Evolutionary conservation across 1,140 invertebrate genomes (phyloP).

Genomic region (Steinernema feltiae): DNA sequence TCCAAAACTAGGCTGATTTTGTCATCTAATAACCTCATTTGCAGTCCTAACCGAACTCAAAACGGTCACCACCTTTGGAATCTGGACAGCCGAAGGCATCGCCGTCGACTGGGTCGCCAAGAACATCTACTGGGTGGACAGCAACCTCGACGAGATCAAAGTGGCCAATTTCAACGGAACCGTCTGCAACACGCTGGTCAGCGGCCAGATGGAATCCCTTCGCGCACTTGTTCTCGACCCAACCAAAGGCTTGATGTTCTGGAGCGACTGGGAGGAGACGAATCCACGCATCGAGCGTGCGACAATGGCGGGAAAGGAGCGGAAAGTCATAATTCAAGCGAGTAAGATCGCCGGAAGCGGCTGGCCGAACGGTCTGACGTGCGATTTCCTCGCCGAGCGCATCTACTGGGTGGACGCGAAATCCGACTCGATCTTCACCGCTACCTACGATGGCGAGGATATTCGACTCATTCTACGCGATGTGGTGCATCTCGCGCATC

Average conservation of each 20-base stretch:
- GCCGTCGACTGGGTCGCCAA: conserved; percentile 78
- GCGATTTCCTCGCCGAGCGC: conserved; percentile 64
- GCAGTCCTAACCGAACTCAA: conserved; percentile 72
- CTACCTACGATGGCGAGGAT: conserved; percentile 65
- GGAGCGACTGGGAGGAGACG: conserved; percentile 73
- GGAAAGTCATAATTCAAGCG: conserved; percentile 60
- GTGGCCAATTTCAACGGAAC: conserved; percentile 75
- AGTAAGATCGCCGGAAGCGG: conserved; percentile 61
- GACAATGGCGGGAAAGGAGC: conserved; percentile 64
- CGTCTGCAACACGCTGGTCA: conserved; percentile 72
- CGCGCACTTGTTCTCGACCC: conserved; percentile 79
- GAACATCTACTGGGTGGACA: conserved; percentile 70
- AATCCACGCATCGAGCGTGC: conserved; percentile 63
- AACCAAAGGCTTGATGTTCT: conserved; percentile 68
- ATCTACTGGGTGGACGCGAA: conserved; percentile 70
- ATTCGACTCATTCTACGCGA: conserved; percentile 62
- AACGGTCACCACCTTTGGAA: conserved; percentile 73
- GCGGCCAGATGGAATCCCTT: conserved; percentile 77
- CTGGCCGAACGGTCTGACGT: conserved; percentile 69
- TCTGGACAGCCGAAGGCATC: conserved; percentile 76
- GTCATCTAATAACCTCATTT: conserved; percentile 42
- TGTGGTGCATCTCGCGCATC: conserved; percentile 67
- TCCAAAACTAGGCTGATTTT: too few relatives aligned
- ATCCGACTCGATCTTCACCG: conserved; percentile 77
- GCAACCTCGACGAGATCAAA: conserved; percentile 74